These are phyloP conservation scores for Microcebus ravelobensis DNA, from an alignment of 2,113 vertebrate species.

Conservation along the genomic window DNA sequence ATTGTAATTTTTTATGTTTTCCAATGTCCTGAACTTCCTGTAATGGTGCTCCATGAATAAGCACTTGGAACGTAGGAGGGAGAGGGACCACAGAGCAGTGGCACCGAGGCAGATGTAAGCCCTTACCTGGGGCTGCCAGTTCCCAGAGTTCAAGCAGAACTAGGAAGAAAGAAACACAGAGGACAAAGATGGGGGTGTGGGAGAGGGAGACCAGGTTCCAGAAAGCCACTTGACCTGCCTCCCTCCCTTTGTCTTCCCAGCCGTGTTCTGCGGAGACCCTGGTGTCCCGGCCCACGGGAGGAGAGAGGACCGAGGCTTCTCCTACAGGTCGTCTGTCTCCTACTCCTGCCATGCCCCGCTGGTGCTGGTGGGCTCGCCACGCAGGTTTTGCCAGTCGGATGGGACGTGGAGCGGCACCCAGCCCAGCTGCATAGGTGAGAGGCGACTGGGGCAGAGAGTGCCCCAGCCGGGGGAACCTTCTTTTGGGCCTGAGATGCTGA, in stretches of 20 bases:
- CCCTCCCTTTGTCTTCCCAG: conserved; percentile 80
- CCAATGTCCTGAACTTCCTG: neutral
- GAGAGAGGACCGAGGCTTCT: conserved; percentile 96
- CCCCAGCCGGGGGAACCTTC: neutral
- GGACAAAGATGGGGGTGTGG: neutral
- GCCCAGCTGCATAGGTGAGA: conserved; percentile 96
- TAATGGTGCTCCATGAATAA: neutral
- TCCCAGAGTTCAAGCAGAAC: neutral
- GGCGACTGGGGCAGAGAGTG: neutral
- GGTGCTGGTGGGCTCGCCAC: conserved; percentile 93
- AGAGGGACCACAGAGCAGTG: neutral
- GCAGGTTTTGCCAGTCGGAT: conserved; percentile 96
- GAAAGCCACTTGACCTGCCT: neutral
- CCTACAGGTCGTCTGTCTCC: conserved; percentile 95
- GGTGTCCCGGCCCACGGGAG: conserved; percentile 92
- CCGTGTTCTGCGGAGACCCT: conserved; percentile 98
- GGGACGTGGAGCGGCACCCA: conserved; percentile 97
- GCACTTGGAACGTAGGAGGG: neutral
- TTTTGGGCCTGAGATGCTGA: neutral
- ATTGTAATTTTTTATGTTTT: neutral
- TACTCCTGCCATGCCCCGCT: conserved; percentile 94
- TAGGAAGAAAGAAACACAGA: neutral
- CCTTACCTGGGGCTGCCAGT: accelerated
- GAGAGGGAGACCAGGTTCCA: neutral
- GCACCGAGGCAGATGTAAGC: accelerated